Evolutionary conservation across 2,797 vertebrate species (phyloP).

Genomic region (Esox masquinongy): DNA sequence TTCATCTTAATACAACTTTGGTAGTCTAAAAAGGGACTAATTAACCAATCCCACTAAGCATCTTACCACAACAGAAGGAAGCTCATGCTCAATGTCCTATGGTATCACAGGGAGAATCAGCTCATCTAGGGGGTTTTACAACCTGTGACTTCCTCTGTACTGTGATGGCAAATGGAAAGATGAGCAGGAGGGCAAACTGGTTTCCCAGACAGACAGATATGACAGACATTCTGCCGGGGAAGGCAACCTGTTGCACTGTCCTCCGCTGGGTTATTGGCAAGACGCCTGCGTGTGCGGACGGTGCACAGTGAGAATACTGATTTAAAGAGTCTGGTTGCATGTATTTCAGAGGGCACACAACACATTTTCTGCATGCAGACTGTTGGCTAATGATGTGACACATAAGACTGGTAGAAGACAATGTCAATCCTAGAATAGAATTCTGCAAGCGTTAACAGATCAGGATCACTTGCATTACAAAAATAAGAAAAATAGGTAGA

Average conservation of each 20-base stretch:
- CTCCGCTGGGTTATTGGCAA: constrained; percentile 1
- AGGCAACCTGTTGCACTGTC: constrained; percentile 2
- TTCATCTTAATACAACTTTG: no score
- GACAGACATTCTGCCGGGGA: constrained; percentile 2
- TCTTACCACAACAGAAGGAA: constrained; percentile 11
- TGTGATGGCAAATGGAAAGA: neutral
- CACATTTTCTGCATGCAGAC: neutral
- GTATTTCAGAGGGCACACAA: neutral
- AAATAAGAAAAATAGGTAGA: neutral
- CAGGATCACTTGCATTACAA: neutral
- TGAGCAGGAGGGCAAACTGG: no score
- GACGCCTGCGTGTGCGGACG: neutral
- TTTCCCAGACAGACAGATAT: constrained; percentile 22
- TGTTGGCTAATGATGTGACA: constrained; percentile 1
- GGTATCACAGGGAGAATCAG: constrained; percentile 22
- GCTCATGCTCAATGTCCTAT: neutral
- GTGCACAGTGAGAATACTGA: constrained; percentile 10
- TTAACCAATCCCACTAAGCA: neutral
- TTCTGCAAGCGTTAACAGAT: neutral
- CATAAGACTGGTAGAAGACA: neutral
- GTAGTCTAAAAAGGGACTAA: no score
- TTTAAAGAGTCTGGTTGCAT: constrained; percentile 9
- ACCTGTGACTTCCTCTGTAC: constrained; percentile 16
- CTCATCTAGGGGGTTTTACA: constrained; percentile 18
- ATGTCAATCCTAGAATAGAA: neutral